Evolutionary conservation across 2,797 vertebrate species (phyloP), one percentile per base, ranked within the genome.

Genomic region (Pogoniulus pusillus): DNA sequence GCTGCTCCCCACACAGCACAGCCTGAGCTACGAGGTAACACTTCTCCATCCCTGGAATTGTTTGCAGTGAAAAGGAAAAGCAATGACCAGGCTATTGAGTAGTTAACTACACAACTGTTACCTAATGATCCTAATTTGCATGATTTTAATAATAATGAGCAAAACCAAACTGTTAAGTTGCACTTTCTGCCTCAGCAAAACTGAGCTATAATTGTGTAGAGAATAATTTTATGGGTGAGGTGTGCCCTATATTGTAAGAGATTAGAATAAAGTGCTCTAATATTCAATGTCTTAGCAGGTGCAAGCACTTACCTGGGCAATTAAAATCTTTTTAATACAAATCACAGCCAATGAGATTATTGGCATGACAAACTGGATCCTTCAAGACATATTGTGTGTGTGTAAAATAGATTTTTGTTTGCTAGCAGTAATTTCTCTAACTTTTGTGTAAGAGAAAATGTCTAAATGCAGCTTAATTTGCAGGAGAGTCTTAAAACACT

Each of bases 311-410:
- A 98, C 97, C 97, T 98, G 97, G 93, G 96, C 97, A 98, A 98
- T 98, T 98, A 98, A 97, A 97, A 97, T 91, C 97, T 97, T 97
- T 97, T 98, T 97, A 97, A 97, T 97, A 97, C 97, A 97, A 97
- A 97, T 97, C 96, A 97, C 96, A 97, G 94, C 95, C 96, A 97
- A 95, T 92, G 95, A 96, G 96, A 95, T 96, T 96, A 95, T 87
- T 95, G 96, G 93, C 95, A 95, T 23, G 91, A 96, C 95, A 97
- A 93, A 97, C 95, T 53, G 95, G 92, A 97, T 97, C 96, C 96
- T 97, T 97, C 87, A 96, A 95, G 96, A 97, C 94, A 95, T 95
- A 96, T 34, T 95, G 94, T 95, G 82, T 96, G 97, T 96, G 95
- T 96, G 91, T 95, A 96, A 91, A 96, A 94, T 86, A 92, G 89